Base-by-base conservation (phyloP, 2,888 invertebrate species). In the Ochropleura plecta region DNA sequence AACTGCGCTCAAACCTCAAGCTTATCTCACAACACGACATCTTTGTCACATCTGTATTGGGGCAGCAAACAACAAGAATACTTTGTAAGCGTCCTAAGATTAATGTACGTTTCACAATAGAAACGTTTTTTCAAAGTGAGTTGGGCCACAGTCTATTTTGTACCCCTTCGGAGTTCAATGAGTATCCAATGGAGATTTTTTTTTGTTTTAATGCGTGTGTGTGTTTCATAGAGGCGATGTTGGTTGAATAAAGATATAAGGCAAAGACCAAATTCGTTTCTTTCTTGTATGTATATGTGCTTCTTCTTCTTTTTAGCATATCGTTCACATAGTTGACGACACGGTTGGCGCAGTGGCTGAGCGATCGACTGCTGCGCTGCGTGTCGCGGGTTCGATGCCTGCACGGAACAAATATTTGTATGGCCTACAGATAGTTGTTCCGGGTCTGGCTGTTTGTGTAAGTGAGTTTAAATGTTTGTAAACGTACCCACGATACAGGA, bases 61-160 rank as follows among this genome's bases (percentile, higher is more conserved):
- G 84, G 75, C 70, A 76, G 76, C 81, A 85, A 88, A 89, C 91
- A 90, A 86, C 86, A 88, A 82, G 87, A 88, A 86, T 89, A 88
- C 89, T 90, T 88, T 88, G 90, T 90, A 88, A 86, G 87, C 86
- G 81, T 76, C 82, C 79, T 76, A 85, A 89, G 89, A 90, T 90
- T 88, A 91, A 91, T 91, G 90, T 86, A 78, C 76, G 74, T 70
- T 71, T 70, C 81, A 83, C 88, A 86, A 90, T 90, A 85, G 84
- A 88, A 89, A 88, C 86, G 90, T 89, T 90, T 89, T 88, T 86
- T 88, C 86, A 78, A 87, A 88, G 83, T 82, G 80, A 86, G 81
- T 85, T 78, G 77, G 66, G 73, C 65, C 73, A 67, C 79, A 77
- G 78, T 86, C 76, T 85, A 86, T 85, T 85, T 80, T 67, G 82